Evolutionary conservation across 2,888 invertebrate species (phyloP).

Genomic region (Chironomus riparius): DNA sequence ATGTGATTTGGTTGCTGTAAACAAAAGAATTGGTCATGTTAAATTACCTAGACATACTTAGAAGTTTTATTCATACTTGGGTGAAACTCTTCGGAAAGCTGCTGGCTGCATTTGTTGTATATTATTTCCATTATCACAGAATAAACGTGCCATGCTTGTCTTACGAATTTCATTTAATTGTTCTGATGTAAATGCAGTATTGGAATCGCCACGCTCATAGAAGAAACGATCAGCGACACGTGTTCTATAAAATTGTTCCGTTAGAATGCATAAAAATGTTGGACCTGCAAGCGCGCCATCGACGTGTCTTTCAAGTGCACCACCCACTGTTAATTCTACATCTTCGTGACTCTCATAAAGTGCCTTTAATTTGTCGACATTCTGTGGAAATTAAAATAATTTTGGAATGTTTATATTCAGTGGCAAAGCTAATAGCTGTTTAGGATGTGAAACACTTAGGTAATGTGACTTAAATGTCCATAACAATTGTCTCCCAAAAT

Average conservation of each 20-base stretch:
- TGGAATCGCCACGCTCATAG: conserved; percentile 61
- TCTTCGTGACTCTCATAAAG: conserved; percentile 67
- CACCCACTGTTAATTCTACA: conserved; percentile 79
- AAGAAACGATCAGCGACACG: conserved; percentile 80
- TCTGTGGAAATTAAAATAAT: conserved; percentile 41
- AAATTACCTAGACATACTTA: conserved; percentile 26
- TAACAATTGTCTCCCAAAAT: too few relatives aligned
- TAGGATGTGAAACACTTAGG: too few relatives aligned
- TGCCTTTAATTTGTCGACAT: conserved; percentile 52
- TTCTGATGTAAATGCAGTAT: conserved; percentile 52
- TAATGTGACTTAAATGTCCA: too few relatives aligned
- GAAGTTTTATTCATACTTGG: conserved; percentile 37
- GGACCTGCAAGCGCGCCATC: conserved; percentile 74
- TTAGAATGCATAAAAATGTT: conserved; percentile 78
- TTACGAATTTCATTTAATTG: conserved; percentile 73
- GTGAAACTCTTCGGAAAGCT: conserved; percentile 56
- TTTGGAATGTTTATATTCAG: background rate
- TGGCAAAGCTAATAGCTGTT: too few relatives aligned
- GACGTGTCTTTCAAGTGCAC: conserved; percentile 66
- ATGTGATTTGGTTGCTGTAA: conserved; percentile 52
- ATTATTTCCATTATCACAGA: conserved; percentile 71
- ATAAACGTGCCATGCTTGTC: conserved; percentile 62
- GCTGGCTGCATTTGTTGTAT: conserved; percentile 56
- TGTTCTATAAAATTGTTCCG: conserved; percentile 78
- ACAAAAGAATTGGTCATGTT: conserved; percentile 19